Evolutionary conservation across 2,797 vertebrate genomes (phyloP).

Genomic region (Cyprinella venusta): DNA sequence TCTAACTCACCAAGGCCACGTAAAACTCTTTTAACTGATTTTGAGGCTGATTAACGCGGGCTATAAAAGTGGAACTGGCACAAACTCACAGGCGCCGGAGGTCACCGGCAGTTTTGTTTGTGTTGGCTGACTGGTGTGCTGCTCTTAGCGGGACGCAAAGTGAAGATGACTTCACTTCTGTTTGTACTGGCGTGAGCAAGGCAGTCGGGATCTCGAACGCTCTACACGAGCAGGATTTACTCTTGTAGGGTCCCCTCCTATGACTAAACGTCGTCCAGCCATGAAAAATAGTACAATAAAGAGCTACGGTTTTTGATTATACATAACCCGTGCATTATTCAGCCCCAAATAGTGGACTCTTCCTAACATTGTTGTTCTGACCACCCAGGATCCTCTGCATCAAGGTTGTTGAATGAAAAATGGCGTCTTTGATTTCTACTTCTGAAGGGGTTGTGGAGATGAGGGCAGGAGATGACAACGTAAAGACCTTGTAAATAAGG

Average conservation of each 20-base stretch:
- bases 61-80: constrained; percentile 61
- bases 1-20: constrained; percentile 34
- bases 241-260: constrained; percentile 24
- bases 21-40: constrained; percentile 57
- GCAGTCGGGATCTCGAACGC: constrained; percentile 10
- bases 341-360: constrained; percentile 41
- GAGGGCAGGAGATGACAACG: constrained; percentile 34
- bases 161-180: constrained; percentile 58
- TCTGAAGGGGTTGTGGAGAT: constrained; percentile 4
- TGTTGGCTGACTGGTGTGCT: constrained; percentile 40
- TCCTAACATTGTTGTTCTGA: constrained; percentile 17
- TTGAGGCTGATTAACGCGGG: constrained; percentile 45
- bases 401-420: constrained; percentile 16
- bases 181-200: constrained; percentile 57
- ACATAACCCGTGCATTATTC: constrained; percentile 68
- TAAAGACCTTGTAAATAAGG: constrained; percentile 16
- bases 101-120: constrained; percentile 53
- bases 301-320: constrained; percentile 67
- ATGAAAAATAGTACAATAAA: constrained; percentile 72
- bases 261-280: constrained; percentile 61
- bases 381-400: constrained; percentile 44
- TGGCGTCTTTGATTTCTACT: not conserved
- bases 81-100: constrained; percentile 55
- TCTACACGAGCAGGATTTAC: constrained; percentile 30
- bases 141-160: constrained; percentile 31